A percentile compares a stretch with the other conserved stretches of the same genome.
These are phyloP conservation scores for Columbina picui DNA, from an alignment of 2,113 vertebrate genomes.

Conservation along the genomic window DNA sequence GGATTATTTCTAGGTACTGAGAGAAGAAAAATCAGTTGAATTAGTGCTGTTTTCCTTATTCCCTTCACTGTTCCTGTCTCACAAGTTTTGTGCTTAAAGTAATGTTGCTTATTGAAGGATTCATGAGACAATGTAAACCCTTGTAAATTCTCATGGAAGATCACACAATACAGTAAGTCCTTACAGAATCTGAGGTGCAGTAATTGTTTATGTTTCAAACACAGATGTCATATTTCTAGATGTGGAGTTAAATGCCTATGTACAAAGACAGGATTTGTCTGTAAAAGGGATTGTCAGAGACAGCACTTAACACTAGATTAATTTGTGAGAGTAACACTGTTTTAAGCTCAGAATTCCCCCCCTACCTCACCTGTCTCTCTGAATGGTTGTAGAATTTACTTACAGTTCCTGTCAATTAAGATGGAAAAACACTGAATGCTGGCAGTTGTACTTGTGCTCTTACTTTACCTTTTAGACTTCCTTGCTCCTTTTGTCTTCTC, in stretches of 20 bases:
- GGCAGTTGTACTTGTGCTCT: neutral
- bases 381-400: neutral
- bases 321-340: neutral
- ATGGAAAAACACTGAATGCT: neutral
- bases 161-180: neutral
- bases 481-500: neutral
- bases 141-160: neutral
- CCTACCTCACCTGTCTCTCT: neutral
- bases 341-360: neutral
- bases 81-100: neutral
- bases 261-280: neutral
- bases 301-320: neutral
- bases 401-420: neutral
- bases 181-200: neutral
- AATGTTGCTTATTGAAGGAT: neutral
- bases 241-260: neutral
- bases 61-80: neutral
- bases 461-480: fast-evolving
- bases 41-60: neutral
- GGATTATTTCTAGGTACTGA: neutral
- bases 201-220: neutral
- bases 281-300: neutral
- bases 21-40: neutral
- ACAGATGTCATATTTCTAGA: neutral
- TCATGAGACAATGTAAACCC: neutral